phyloP scores from a whole-genome alignment of 2,797 vertebrate genomes.

The Caiman crocodilus region DNA sequence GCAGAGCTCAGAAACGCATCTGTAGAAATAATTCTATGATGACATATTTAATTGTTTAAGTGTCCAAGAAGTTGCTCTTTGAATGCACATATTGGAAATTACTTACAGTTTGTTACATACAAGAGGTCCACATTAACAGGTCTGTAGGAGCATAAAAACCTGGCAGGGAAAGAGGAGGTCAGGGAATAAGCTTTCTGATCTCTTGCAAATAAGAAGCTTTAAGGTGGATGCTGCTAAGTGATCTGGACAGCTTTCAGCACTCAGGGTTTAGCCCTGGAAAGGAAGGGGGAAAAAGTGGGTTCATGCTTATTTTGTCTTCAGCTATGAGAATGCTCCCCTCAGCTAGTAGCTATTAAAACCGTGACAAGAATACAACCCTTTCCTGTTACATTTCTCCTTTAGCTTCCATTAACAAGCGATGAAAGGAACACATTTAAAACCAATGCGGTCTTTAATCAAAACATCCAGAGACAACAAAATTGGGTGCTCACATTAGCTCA shows the following conservation, averaged over 20 bases:
- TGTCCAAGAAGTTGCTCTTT: background rate
- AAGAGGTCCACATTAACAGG: constrained; percentile 26
- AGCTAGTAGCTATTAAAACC: background rate
- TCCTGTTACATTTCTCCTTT: no score
- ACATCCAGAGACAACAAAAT: background rate
- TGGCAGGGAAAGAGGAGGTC: background rate
- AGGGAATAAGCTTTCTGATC: constrained; percentile 58
- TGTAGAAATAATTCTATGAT: background rate
- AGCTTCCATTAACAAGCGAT: background rate
- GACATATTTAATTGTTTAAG: constrained; percentile 30
- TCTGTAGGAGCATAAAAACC: background rate
- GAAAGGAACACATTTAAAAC: background rate
- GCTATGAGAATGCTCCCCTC: background rate
- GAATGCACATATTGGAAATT: background rate
- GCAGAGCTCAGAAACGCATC: constrained; percentile 1
- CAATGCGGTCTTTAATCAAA: background rate
- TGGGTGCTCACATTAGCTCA: background rate
- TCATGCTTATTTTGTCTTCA: background rate
- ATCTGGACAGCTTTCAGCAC: background rate
- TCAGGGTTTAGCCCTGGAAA: background rate
- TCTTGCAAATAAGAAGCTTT: background rate
- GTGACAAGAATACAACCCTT: background rate
- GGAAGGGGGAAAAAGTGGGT: background rate
- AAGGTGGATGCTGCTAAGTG: background rate
- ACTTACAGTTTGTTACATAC: background rate